These are phyloP conservation scores for Heptranchias perlo DNA, from an alignment of 2,113 vertebrate genomes.

Conservation along the genomic window DNA sequence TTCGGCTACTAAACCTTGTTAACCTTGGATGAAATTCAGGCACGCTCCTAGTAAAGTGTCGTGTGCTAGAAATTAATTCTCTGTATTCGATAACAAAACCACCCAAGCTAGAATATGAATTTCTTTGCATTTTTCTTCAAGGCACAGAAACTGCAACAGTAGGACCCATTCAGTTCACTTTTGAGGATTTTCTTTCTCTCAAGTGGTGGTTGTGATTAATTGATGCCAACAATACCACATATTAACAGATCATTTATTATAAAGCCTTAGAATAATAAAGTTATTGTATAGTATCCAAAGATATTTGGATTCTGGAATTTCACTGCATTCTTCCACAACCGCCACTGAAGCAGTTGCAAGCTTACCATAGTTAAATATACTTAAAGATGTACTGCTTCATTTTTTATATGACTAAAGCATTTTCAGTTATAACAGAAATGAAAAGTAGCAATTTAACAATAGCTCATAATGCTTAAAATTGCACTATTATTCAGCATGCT, in stretches of 20 bases:
- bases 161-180: not conserved
- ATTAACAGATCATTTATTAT: constrained; percentile 5
- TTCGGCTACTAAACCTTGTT: not conserved
- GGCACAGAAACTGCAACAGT: not conserved
- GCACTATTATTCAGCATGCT: not conserved
- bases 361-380: not conserved
- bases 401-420: not conserved
- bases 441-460: not conserved
- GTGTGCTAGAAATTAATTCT: not conserved
- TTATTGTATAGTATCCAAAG: not conserved
- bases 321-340: not conserved
- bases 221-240: not conserved
- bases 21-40: constrained; percentile 26
- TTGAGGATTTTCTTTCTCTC: not conserved
- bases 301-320: not conserved
- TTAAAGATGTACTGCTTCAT: not conserved
- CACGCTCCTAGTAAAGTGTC: not conserved
- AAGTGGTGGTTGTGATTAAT: not conserved
- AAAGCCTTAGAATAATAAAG: not conserved
- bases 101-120: not conserved
- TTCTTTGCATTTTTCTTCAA: not conserved
- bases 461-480: not conserved
- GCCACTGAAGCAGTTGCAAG: not conserved
- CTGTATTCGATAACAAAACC: not conserved
- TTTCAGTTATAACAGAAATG: not conserved